Evolutionary conservation across 2,888 invertebrate genomes (phyloP).

Genomic region (Gastrophysa polygoni): DNA sequence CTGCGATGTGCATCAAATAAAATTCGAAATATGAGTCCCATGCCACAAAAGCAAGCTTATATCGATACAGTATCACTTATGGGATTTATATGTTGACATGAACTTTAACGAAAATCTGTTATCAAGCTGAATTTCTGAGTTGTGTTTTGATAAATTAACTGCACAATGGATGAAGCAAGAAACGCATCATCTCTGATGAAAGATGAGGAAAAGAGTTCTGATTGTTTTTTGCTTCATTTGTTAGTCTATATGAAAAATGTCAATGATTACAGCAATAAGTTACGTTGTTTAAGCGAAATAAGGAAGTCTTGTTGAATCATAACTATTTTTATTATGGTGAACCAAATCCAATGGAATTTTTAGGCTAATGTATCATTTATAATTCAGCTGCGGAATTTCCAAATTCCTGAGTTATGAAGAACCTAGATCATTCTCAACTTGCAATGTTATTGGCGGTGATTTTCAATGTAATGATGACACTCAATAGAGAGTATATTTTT

Average conservation of each 20-base stretch:
- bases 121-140: conserved; percentile 27
- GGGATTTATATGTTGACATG: too few species aligned
- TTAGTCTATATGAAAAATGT: conserved; percentile 18
- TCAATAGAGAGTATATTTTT: too few species aligned
- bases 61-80: too few species aligned
- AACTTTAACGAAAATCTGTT: conserved; percentile 7
- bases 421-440: too few species aligned
- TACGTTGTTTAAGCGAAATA: conserved; percentile 7
- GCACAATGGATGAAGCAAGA: neutral
- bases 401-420: too few species aligned
- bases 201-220: too few species aligned
- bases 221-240: neutral
- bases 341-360: neutral
- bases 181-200: too few species aligned
- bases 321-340: neutral
- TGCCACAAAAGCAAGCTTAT: too few species aligned
- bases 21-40: neutral
- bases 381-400: too few species aligned
- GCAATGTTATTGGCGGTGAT: too few species aligned
- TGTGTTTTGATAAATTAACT: conserved; percentile 27
- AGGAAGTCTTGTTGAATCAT: conserved; percentile 1
- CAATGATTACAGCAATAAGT: conserved; percentile 37
- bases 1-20: neutral
- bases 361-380: too few species aligned
- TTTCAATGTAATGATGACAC: too few species aligned